Percentiles rank a stretch among this genome's conserved stretches.
phyloP scores from a whole-genome alignment of 2,888 invertebrate genomes.

The Drosophila leonis region DNA sequence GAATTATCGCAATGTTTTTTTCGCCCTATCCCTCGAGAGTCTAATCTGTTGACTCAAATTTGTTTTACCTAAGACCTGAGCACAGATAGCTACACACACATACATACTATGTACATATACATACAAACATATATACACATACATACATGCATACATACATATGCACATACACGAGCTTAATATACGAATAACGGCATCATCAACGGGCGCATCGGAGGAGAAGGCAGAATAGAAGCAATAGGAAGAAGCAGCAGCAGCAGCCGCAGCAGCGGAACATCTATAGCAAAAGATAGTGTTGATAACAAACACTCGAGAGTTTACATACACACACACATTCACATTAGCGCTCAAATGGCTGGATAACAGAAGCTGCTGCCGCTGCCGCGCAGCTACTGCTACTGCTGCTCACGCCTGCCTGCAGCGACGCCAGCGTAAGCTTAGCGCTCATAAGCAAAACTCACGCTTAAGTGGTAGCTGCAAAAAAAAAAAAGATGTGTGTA shows the following conservation, averaged over 20 bases:
- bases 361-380: slow-evolving; percentile 30
- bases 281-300: slow-evolving; percentile 52
- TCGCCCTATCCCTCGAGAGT: slow-evolving; percentile 29
- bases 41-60: slow-evolving; percentile 32
- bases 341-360: slow-evolving; percentile 42
- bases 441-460: slow-evolving; percentile 50
- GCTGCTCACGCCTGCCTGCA: slow-evolving; percentile 2
- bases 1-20: slow-evolving; percentile 51
- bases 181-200: slow-evolving; percentile 20
- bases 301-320: slow-evolving; percentile 50
- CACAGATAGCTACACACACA: slow-evolving; percentile 5
- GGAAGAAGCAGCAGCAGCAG: slow-evolving; percentile 3
- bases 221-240: slow-evolving; percentile 1
- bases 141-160: background rate
- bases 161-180: background rate
- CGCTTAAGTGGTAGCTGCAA: slow-evolving; percentile 53
- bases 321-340: slow-evolving; percentile 24
- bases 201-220: slow-evolving; percentile 7
- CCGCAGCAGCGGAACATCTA: slow-evolving; percentile 15
- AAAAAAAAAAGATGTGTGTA: slow-evolving; percentile 12
- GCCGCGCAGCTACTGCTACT: slow-evolving; percentile 1
- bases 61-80: slow-evolving; percentile 20
- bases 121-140: too few relatives aligned
- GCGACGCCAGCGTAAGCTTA: slow-evolving; percentile 51
- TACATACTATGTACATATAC: background rate